Percentiles rank a stretch among this genome's conserved stretches.
phyloP scores from a whole-genome alignment of 2,113 vertebrate species.

The Chloroceryle aenea region DNA sequence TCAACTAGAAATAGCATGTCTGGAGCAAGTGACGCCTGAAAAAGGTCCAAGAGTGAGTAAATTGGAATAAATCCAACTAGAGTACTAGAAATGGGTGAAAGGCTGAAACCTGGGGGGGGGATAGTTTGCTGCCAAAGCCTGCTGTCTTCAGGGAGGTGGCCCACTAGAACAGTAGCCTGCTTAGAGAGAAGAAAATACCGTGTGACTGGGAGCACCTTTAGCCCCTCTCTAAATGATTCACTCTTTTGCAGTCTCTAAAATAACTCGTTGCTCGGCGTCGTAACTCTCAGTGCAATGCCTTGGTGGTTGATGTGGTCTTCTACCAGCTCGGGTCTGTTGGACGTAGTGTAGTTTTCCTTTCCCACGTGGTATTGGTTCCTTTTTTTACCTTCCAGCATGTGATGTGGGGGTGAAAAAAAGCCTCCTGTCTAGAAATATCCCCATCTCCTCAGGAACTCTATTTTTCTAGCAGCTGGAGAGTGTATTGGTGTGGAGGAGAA shows the following conservation, averaged over 20 bases:
- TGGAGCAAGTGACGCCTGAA: neutral
- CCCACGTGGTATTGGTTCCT: neutral
- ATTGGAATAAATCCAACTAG: neutral
- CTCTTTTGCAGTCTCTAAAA: neutral
- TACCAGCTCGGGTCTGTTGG: neutral
- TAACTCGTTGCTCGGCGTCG: neutral
- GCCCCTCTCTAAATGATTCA: neutral
- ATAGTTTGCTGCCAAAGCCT: neutral
- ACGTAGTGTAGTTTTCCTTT: neutral
- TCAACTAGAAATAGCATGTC: neutral
- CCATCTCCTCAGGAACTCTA: neutral
- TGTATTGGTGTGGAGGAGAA: neutral
- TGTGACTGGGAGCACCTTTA: neutral
- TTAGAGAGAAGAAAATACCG: neutral
- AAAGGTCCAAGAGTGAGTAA: neutral
- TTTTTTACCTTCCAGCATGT: neutral
- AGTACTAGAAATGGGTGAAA: neutral
- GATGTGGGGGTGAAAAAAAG: neutral
- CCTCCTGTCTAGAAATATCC: neutral
- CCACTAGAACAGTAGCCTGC: neutral
- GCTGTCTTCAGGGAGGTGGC: neutral
- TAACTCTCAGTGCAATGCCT: neutral
- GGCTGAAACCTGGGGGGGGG: neutral
- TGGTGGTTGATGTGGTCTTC: neutral
- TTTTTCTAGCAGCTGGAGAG: neutral